These are phyloP conservation scores for Argentina silus DNA, from an alignment of 2,797 vertebrate genomes.

Conservation along the genomic window DNA sequence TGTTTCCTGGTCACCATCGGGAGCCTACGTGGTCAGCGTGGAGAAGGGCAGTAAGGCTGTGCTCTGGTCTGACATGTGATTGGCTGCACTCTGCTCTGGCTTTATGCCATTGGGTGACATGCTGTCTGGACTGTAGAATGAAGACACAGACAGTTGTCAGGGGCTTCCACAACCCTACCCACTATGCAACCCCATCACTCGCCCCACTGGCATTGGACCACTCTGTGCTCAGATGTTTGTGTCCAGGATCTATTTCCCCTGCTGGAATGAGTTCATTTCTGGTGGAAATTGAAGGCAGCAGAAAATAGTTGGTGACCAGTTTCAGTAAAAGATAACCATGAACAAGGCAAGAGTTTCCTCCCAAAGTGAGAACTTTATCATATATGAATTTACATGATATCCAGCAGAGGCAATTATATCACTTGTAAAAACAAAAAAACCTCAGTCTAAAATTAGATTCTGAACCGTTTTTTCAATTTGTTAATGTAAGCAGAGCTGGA, in stretches of 20 bases:
- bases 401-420: background rate
- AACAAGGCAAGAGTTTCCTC: background rate
- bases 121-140: background rate
- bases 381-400: slow-evolving; percentile 7
- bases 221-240: background rate
- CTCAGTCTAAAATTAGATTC: background rate
- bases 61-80: slow-evolving; percentile 93
- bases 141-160: slow-evolving; percentile 19
- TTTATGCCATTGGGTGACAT: slow-evolving; percentile 25
- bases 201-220: background rate
- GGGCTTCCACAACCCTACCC: background rate
- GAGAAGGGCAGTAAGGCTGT: slow-evolving; percentile 93
- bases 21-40: slow-evolving; percentile 88
- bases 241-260: background rate
- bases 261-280: background rate
- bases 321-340: background rate
- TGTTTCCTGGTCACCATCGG: slow-evolving; percentile 91
- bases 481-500: slow-evolving; percentile 10
- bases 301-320: background rate
- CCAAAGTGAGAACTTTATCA: background rate
- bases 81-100: slow-evolving; percentile 11
- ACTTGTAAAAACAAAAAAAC: background rate
- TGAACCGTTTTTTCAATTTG: background rate
- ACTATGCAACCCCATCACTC: background rate
- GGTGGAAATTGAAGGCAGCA: background rate